Evolutionary conservation across 2,113 vertebrate genomes (phyloP).

Genomic region (Enhydra lutris): DNA sequence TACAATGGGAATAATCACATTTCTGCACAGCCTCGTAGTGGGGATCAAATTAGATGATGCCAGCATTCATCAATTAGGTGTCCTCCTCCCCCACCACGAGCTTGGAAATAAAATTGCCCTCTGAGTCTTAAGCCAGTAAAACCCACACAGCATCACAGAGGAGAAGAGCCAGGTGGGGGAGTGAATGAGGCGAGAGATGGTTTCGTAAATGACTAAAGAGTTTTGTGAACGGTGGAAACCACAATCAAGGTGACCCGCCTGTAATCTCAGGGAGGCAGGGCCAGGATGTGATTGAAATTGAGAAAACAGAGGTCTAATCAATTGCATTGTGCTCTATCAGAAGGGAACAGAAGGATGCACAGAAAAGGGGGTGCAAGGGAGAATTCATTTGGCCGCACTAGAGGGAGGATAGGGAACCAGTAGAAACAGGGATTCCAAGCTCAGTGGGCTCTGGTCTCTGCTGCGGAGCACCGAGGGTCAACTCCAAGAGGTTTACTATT

Average conservation of each 20-base stretch:
- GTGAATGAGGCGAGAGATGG: slow-evolving; percentile 77
- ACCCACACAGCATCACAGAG: slow-evolving; percentile 47
- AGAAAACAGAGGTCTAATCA: slow-evolving; percentile 73
- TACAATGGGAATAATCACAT: neutral
- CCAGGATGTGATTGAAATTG: slow-evolving; percentile 72
- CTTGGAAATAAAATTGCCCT: slow-evolving; percentile 72
- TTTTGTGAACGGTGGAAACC: slow-evolving; percentile 69
- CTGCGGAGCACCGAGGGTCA: neutral
- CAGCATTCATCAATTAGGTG: slow-evolving; percentile 58
- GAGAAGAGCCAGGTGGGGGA: slow-evolving; percentile 75
- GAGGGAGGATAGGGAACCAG: neutral
- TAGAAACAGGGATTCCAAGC: neutral
- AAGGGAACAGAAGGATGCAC: slow-evolving; percentile 63
- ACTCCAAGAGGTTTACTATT: neutral
- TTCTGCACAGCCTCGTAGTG: neutral
- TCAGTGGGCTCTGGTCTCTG: neutral
- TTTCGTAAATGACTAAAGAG: slow-evolving; percentile 73
- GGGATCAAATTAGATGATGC: slow-evolving; percentile 53
- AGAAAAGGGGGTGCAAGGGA: slow-evolving; percentile 40
- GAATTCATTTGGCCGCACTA: neutral
- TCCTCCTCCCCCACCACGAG: slow-evolving; percentile 51
- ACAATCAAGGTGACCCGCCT: slow-evolving; percentile 78
- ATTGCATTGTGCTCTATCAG: slow-evolving; percentile 76
- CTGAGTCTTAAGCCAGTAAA: slow-evolving; percentile 69
- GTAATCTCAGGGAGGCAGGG: slow-evolving; percentile 74